Conservation (phyloP, 2,888 invertebrate genomes). For the Drosophila atroscutellata region DNA sequence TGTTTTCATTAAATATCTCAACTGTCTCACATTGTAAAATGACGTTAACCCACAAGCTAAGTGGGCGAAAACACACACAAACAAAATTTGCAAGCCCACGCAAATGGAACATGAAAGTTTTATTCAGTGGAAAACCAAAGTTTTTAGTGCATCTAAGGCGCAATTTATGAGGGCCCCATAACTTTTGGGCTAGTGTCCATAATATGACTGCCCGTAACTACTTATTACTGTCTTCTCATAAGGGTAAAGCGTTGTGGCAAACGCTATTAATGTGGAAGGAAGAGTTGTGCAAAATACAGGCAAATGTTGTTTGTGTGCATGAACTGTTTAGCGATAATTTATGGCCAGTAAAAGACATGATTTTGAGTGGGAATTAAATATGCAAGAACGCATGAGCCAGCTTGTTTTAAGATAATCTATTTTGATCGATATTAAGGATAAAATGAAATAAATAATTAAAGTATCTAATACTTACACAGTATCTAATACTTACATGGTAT, state of each 20-base stretch:
- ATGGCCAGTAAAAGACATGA: background rate
- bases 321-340: background rate
- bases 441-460: background rate
- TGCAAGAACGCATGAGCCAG: background rate
- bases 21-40: background rate
- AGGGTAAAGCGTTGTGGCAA: background rate
- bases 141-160: background rate
- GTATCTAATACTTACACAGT: too few species aligned
- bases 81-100: background rate
- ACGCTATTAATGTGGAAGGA: background rate
- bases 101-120: background rate
- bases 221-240: background rate
- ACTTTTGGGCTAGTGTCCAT: background rate
- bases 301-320: background rate
- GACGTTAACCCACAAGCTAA: background rate
- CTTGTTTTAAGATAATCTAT: background rate
- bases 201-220: background rate
- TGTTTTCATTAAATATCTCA: background rate
- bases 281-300: background rate
- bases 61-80: background rate
- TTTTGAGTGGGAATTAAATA: background rate
- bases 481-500: too few species aligned
- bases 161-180: background rate
- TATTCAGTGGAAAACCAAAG: background rate
- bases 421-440: background rate